A percentile compares a stretch with the other conserved stretches of the same genome.
phyloP scores from a whole-genome alignment of 2,797 vertebrate genomes.

The Otolemur crassicaudatus region DNA sequence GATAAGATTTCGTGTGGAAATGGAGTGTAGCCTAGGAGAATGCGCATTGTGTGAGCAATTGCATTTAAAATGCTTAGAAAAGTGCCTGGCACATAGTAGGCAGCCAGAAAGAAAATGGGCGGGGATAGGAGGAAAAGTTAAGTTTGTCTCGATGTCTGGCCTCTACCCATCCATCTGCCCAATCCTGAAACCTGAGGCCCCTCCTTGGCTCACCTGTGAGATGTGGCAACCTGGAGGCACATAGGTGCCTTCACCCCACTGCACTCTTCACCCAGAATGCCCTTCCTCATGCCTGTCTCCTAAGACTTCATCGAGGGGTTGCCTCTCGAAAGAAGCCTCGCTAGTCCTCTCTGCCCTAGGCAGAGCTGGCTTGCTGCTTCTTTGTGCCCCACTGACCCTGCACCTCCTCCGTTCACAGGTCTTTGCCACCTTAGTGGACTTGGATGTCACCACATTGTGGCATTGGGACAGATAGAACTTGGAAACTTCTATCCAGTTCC shows the following conservation, averaged over 20 bases:
- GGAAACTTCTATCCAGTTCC: not conserved
- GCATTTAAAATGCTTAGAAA: not conserved
- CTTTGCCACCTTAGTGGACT: not conserved
- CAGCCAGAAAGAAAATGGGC: no score
- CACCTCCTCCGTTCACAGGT: not conserved
- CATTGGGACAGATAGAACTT: not conserved
- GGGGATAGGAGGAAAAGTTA: not conserved
- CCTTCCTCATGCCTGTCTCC: not conserved
- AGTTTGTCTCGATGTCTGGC: not conserved
- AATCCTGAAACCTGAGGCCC: not conserved
- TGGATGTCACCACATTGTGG: not conserved
- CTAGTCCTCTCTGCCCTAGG: not conserved
- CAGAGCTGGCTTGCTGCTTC: not conserved
- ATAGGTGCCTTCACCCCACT: not conserved
- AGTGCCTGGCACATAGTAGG: no score
- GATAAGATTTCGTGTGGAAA: not conserved
- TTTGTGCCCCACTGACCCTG: not conserved
- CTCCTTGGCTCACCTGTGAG: not conserved
- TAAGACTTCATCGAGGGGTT: not conserved
- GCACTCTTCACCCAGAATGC: fast-evolving
- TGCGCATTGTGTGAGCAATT: not conserved
- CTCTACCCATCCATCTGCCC: not conserved
- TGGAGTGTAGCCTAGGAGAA: not conserved
- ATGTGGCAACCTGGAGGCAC: no score
- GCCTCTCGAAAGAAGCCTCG: not conserved